These are phyloP conservation scores for Bombus soroeensis DNA, from an alignment of 1,140 invertebrate species.

Conservation along the genomic window DNA sequence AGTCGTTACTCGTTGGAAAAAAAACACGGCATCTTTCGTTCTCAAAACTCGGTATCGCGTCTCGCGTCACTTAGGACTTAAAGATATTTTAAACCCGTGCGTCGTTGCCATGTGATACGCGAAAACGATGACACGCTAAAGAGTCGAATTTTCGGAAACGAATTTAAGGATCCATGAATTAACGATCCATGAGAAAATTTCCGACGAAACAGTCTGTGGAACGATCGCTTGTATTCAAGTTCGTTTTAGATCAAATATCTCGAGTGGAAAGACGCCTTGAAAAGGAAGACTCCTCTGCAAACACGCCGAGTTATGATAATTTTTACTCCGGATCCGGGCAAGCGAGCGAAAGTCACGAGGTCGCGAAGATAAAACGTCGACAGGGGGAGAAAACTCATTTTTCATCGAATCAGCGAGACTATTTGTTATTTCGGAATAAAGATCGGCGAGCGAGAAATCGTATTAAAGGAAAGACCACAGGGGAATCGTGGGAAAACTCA, in stretches of 20 bases:
- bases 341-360: background rate
- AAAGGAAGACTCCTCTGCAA: constrained; percentile 19
- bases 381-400: constrained; percentile 1
- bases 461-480: background rate
- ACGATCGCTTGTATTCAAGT: background rate
- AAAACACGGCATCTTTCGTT: background rate
- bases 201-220: background rate
- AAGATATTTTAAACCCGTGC: background rate
- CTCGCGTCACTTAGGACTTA: background rate
- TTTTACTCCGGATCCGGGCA: constrained; percentile 3
- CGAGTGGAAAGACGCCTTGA: constrained; percentile 35
- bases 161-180: no score
- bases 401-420: constrained; percentile 11
- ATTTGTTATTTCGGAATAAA: background rate
- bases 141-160: background rate
- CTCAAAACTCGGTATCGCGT: background rate
- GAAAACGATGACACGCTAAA: background rate
- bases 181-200: background rate
- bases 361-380: constrained; percentile 9
- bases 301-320: constrained; percentile 57
- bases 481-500: background rate
- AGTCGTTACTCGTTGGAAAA: background rate
- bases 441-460: background rate
- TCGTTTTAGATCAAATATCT: constrained; percentile 43
- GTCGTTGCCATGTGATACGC: background rate